Percentiles rank a stretch among this genome's conserved stretches.
Conservation (phyloP, 1,140 invertebrate species). For the Ylistrum balloti region DNA sequence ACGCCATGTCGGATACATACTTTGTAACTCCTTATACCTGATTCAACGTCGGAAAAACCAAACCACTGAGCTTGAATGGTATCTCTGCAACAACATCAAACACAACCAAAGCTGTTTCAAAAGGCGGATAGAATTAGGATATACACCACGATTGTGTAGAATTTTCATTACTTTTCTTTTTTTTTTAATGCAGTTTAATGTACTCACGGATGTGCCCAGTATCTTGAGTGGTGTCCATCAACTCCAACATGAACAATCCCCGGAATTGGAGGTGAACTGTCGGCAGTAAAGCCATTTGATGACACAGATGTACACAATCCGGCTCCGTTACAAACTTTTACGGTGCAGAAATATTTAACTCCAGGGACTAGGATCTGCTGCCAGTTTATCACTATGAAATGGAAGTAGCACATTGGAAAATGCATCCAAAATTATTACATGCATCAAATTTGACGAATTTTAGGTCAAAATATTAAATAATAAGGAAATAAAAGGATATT, state of each 20-base stretch:
- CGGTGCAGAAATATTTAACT: constrained; percentile 52
- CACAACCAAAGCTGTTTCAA: too few relatives aligned
- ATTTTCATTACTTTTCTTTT: too few relatives aligned
- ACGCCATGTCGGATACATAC: constrained; percentile 55
- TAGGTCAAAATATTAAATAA: too few relatives aligned
- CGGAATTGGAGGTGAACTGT: constrained; percentile 60
- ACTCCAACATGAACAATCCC: constrained; percentile 53
- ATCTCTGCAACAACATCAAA: constrained; percentile 50
- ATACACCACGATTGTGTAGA: too few relatives aligned
- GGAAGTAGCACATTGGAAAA: background rate
- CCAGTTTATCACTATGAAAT: background rate
- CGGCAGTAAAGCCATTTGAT: constrained; percentile 60
- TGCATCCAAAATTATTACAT: background rate
- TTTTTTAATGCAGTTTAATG: too few relatives aligned
- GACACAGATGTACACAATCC: constrained; percentile 50
- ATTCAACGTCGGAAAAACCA: constrained; percentile 71
- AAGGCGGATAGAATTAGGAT: too few relatives aligned
- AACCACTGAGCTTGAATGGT: constrained; percentile 57
- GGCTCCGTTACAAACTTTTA: constrained; percentile 59
- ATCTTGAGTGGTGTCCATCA: constrained; percentile 44
- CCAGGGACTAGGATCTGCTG: constrained; percentile 42
- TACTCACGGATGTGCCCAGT: constrained; percentile 46
- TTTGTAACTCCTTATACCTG: constrained; percentile 66
- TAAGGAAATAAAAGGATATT: too few relatives aligned
- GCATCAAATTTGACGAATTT: too few relatives aligned